phyloP scores from a whole-genome alignment of 2,113 vertebrate genomes.

The Pomatorhinus ruficollis region DNA sequence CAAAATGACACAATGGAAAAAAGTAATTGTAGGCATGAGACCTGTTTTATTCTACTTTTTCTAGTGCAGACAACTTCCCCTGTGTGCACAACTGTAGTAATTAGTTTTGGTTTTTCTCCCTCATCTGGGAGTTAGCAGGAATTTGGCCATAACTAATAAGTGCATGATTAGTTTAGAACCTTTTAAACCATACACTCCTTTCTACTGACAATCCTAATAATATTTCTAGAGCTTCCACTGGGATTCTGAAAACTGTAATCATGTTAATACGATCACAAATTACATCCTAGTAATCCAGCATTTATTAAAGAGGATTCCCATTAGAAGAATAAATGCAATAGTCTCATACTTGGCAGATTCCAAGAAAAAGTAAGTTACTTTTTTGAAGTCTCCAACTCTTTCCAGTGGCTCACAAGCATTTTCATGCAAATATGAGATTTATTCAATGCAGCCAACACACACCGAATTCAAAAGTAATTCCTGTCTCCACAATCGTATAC shows the following conservation, averaged over 20 bases:
- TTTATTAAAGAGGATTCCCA: constrained; percentile 46
- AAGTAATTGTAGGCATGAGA: constrained; percentile 21
- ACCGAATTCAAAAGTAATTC: neutral
- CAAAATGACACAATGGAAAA: constrained; percentile 9
- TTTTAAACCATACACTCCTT: constrained; percentile 37
- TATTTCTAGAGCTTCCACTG: constrained; percentile 14
- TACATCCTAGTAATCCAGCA: constrained; percentile 30
- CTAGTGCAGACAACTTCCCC: neutral
- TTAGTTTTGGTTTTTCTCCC: constrained; percentile 26
- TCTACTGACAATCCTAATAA: constrained; percentile 33
- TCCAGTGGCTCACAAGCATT: neutral
- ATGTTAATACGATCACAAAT: constrained; percentile 53
- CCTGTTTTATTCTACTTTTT: neutral
- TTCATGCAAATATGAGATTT: neutral
- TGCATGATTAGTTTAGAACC: constrained; percentile 47
- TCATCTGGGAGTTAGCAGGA: neutral
- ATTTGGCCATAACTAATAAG: constrained; percentile 52
- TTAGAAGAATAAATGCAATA: constrained; percentile 1
- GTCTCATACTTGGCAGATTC: neutral
- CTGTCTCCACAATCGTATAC: neutral
- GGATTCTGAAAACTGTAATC: constrained; percentile 43
- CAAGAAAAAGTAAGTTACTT: neutral
- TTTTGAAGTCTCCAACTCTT: neutral
- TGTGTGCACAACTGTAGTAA: constrained; percentile 6
- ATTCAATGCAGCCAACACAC: neutral